A percentile compares a stretch with the other conserved stretches of the same genome.
These are phyloP conservation scores for Labeo calbasu DNA, from an alignment of 2,797 vertebrate species.

Conservation along the genomic window DNA sequence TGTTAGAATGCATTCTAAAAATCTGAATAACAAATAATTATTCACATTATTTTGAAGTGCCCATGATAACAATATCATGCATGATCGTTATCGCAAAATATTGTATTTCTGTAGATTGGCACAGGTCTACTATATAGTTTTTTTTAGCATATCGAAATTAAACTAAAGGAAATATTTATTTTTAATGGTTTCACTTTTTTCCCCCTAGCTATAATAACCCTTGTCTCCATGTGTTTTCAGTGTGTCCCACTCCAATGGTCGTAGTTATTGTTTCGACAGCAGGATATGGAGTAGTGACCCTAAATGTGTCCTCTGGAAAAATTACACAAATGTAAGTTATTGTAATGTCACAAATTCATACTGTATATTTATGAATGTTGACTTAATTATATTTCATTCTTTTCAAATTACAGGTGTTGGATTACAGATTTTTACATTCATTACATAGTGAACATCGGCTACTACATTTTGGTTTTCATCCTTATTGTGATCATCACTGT, in stretches of 20 bases:
- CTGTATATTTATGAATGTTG: neutral
- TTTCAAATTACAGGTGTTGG: slow-evolving; percentile 68
- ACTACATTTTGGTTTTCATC: slow-evolving; percentile 66
- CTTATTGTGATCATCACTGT: slow-evolving; percentile 54
- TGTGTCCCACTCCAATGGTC: slow-evolving; percentile 58
- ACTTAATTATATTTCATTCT: neutral
- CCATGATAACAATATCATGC: too few species aligned
- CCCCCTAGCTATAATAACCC: too few species aligned
- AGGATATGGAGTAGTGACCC: slow-evolving; percentile 54
- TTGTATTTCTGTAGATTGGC: too few species aligned
- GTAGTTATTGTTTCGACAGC: slow-evolving; percentile 29
- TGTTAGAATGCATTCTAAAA: too few species aligned
- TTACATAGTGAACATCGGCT: slow-evolving; percentile 65
- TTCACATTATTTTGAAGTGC: too few species aligned
- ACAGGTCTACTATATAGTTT: too few species aligned
- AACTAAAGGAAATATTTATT: too few species aligned
- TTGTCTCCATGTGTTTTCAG: slow-evolving; percentile 49
- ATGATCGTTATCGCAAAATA: too few species aligned
- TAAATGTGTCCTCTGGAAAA: neutral
- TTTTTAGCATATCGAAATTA: too few species aligned
- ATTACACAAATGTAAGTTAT: slow-evolving; percentile 7
- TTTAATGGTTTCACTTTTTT: too few species aligned
- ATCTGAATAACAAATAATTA: too few species aligned
- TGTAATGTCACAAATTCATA: neutral
- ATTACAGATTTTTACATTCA: slow-evolving; percentile 59